phyloP scores from a whole-genome alignment of 1,140 invertebrate genomes.

The Pentalonia nigronervosa region DNA sequence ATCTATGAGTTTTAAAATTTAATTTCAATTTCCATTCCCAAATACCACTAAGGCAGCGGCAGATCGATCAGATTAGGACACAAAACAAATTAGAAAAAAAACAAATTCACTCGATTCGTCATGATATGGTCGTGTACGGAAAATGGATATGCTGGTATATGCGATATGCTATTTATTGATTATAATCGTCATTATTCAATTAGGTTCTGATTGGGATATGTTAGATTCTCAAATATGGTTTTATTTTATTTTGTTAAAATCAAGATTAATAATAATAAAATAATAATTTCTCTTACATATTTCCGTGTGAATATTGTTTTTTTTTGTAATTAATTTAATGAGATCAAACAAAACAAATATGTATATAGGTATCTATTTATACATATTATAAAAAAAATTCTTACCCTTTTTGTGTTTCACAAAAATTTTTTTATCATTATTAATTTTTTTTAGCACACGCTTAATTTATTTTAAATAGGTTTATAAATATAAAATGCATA shows the following conservation, averaged over 20 bases:
- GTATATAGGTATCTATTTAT: conserved; percentile 14
- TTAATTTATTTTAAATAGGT: conserved; percentile 30
- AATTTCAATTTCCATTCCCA: background rate
- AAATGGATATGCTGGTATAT: conserved; percentile 7
- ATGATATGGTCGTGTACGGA: conserved; percentile 41
- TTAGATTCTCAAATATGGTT: conserved; percentile 28
- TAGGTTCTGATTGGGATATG: conserved; percentile 40
- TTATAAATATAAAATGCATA: conserved; percentile 36
- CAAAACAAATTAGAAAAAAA: background rate
- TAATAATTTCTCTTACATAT: background rate
- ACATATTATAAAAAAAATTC: conserved; percentile 31
- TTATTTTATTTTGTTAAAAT: conserved; percentile 25
- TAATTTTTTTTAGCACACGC: conserved; percentile 16
- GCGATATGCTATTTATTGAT: conserved; percentile 25
- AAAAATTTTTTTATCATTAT: conserved; percentile 34
- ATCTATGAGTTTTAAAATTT: background rate
- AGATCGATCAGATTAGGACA: background rate
- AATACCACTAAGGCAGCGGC: background rate
- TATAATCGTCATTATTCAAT: background rate
- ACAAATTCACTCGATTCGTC: background rate
- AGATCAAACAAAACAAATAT: conserved; percentile 56
- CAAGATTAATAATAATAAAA: background rate
- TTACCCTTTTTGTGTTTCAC: conserved; percentile 53
- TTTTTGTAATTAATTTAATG: conserved; percentile 45
- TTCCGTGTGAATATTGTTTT: background rate